phyloP scores from a whole-genome alignment of 2,113 vertebrate species.

The Corythoichthys haematopterus region DNA sequence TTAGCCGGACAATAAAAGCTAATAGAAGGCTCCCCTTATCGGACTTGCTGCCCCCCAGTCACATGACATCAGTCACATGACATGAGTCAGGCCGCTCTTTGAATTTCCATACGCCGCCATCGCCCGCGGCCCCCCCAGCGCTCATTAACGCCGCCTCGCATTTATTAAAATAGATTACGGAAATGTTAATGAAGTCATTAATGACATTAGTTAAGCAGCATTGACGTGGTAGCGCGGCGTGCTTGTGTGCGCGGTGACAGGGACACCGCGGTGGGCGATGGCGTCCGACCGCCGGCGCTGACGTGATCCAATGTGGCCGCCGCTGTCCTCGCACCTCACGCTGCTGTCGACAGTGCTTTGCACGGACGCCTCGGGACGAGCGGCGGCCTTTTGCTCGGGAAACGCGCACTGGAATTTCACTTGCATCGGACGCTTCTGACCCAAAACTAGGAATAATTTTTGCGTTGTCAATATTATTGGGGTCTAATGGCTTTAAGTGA shows the following conservation, averaged over 20 bases:
- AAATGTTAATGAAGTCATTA: constrained; percentile 86
- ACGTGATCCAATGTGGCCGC: constrained; percentile 70
- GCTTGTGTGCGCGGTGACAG: constrained; percentile 57
- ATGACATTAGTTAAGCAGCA: constrained; percentile 83
- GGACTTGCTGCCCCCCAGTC: constrained; percentile 59
- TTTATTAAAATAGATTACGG: constrained; percentile 83
- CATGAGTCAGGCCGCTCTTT: constrained; percentile 45
- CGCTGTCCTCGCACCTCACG: constrained; percentile 60
- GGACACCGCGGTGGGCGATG: constrained; percentile 57
- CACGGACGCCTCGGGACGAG: constrained; percentile 44
- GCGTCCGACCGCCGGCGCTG: constrained; percentile 59
- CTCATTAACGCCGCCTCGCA: constrained; percentile 78
- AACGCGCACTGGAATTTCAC: neutral
- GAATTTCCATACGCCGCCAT: constrained; percentile 68
- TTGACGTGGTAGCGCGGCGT: constrained; percentile 74
- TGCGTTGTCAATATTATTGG: too few relatives aligned
- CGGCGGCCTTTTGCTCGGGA: constrained; percentile 34
- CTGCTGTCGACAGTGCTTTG: constrained; percentile 57
- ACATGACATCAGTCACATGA: constrained; percentile 66
- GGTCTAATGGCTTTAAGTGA: too few relatives aligned
- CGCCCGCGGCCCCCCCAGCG: constrained; percentile 72
- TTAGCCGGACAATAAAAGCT: neutral
- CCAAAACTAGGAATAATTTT: neutral
- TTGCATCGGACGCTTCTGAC: neutral
- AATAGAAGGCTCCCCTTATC: constrained; percentile 38